These are phyloP conservation scores for Schizotus pectinicornis DNA, from an alignment of 2,888 invertebrate genomes.

Conservation along the genomic window DNA sequence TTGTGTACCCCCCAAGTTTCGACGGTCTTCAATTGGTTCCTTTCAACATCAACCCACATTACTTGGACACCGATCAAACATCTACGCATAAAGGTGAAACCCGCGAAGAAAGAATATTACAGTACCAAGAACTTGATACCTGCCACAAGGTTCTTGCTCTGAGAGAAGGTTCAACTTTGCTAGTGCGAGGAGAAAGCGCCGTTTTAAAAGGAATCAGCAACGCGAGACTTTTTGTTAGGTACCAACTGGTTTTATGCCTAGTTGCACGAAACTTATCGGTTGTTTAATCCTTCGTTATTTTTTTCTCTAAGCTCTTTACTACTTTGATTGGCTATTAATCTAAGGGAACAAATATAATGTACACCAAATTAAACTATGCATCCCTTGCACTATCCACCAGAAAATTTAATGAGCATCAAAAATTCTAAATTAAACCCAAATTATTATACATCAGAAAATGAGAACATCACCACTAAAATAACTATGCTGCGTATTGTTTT, in stretches of 20 bases:
- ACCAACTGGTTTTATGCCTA: conserved; percentile 56
- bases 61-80: conserved; percentile 68
- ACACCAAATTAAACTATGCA: too few species aligned
- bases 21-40: conserved; percentile 75
- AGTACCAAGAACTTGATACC: conserved; percentile 69
- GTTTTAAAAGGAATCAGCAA: conserved; percentile 67
- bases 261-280: too few species aligned
- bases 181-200: conserved; percentile 65
- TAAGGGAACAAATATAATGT: too few species aligned
- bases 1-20: conserved; percentile 77
- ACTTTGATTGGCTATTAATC: too few species aligned
- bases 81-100: conserved; percentile 80
- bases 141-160: conserved; percentile 67
- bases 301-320: too few species aligned
- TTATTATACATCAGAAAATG: too few species aligned
- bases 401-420: too few species aligned
- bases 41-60: conserved; percentile 88
- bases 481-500: too few species aligned
- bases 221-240: conserved; percentile 71
- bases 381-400: too few species aligned
- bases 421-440: too few species aligned
- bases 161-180: conserved; percentile 72
- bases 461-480: too few species aligned
- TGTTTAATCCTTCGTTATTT: too few species aligned
- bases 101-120: conserved; percentile 72